Evolutionary conservation across 2,113 vertebrate species (phyloP).

Genomic region (Nicator chloris): DNA sequence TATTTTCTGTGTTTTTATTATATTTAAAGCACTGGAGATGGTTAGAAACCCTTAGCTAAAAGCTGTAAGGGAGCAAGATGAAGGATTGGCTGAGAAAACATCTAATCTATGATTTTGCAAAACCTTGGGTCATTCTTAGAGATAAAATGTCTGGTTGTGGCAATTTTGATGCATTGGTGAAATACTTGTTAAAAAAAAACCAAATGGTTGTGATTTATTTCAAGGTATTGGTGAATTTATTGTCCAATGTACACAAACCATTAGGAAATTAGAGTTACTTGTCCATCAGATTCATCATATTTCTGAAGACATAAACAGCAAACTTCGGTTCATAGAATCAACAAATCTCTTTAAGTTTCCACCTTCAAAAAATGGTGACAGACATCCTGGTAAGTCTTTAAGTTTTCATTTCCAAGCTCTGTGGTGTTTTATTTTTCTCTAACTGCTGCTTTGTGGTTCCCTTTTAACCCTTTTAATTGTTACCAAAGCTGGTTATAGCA

Average conservation of each 20-base stretch:
- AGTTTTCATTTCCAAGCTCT: background rate
- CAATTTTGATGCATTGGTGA: background rate
- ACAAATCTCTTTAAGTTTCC: conserved; percentile 85
- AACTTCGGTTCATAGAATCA: conserved; percentile 77
- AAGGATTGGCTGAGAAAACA: background rate
- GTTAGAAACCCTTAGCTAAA: background rate
- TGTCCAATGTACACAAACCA: conserved; percentile 66
- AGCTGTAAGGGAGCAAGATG: background rate
- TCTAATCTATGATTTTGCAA: background rate
- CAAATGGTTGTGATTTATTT: background rate
- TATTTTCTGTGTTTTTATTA: background rate
- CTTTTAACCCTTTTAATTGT: background rate
- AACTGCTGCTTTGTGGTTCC: background rate
- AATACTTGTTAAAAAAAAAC: background rate
- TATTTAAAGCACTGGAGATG: background rate
- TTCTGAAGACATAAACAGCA: conserved; percentile 77
- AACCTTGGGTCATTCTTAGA: background rate
- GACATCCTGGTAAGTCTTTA: conserved; percentile 78
- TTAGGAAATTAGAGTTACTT: conserved; percentile 83
- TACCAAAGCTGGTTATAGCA: background rate
- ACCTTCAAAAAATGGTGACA: conserved; percentile 21
- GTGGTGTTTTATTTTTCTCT: background rate
- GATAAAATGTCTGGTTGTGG: background rate
- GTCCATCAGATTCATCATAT: conserved; percentile 84
- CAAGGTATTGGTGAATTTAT: conserved; percentile 86